Percentiles rank a stretch among this genome's conserved stretches.
These are phyloP conservation scores for Helicorthomorpha holstii DNA, from an alignment of 1,140 invertebrate genomes.

Conservation along the genomic window DNA sequence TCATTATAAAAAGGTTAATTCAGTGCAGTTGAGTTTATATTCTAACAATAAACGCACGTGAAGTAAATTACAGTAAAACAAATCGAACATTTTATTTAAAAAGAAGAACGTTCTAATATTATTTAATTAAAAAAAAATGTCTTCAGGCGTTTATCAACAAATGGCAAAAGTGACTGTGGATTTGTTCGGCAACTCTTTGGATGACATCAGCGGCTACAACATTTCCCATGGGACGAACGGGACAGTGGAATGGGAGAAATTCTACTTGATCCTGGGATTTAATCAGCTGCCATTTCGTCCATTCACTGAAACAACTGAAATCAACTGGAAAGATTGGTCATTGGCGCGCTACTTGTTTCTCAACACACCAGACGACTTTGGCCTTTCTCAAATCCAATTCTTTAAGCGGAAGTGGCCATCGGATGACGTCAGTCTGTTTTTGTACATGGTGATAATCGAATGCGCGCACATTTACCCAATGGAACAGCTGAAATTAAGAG, in stretches of 20 bases:
- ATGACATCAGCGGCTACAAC: no score
- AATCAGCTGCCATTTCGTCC: constrained; percentile 23
- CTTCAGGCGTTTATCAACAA: background rate
- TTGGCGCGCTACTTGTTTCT: constrained; percentile 30
- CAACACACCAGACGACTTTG: constrained; percentile 27
- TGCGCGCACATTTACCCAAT: constrained; percentile 20
- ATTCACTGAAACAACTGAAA: constrained; percentile 22
- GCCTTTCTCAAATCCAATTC: constrained; percentile 25
- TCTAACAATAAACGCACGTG: no score
- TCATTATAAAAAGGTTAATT: no score
- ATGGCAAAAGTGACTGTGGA: background rate
- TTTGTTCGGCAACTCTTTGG: background rate
- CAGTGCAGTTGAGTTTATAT: no score
- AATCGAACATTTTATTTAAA: no score
- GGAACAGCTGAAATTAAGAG: constrained; percentile 19
- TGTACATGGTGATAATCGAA: constrained; percentile 30
- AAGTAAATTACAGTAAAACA: no score
- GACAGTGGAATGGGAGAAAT: background rate
- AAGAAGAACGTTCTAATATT: no score
- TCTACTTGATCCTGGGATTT: constrained; percentile 27
- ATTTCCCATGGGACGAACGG: background rate
- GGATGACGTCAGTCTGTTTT: constrained; percentile 26
- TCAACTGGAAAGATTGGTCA: constrained; percentile 34
- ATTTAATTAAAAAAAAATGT: no score
- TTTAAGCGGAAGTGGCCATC: constrained; percentile 24